Base-by-base conservation (phyloP, 2,888 invertebrate species). In the Agrilus mali region DNA sequence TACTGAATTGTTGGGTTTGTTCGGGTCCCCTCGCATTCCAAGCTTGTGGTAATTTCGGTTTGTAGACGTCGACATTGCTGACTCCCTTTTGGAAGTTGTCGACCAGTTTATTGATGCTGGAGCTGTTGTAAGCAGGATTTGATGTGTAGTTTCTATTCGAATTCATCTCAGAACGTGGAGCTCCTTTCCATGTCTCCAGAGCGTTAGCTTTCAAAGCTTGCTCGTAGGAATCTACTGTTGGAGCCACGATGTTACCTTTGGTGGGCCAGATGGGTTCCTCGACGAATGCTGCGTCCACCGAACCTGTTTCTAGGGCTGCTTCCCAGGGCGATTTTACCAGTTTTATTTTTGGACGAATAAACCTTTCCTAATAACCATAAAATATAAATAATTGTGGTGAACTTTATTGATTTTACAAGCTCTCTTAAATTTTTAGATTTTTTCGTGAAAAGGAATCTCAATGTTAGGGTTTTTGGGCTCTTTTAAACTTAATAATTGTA, bases 251-350 rank as follows among this genome's bases (percentile, higher is more conserved):
- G 42, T 58, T 58, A 15, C 59, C 58, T 53, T 55, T 60, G 2
- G 59, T 56, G 4, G 64, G 60, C 62, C 63, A 64, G 33, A 49
- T 46, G 20, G 64, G 63, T 32, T 60, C 57, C 42, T 75, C 73
- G 49, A 77, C 68, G 58, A 82, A 82, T n/a, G 82, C 82, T 4
- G 72, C 67, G 44, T 81, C 81, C 2, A 81, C 80, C 10, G 76
- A 74, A n/a, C 82, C 81, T 15, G 79, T 76, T 59, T 79, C 74
- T 31, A 80, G 60, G n/a, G 82, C 80, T 2, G 80, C 80, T 54
- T 81, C 78, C 81, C 82, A 81, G 1, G 82, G 82, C 1, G 79
- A 75, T 58, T 78, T 77, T 1, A 80, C 66, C 42, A 80, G 61
- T 52, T 76, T 75, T 8, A 80, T 59, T 41, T 73, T 70, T 2